Percentiles rank a stretch among this genome's conserved stretches.
These are phyloP conservation scores for Lasioglossum zephyrum DNA, from an alignment of 2,888 invertebrate genomes.

Conservation along the genomic window DNA sequence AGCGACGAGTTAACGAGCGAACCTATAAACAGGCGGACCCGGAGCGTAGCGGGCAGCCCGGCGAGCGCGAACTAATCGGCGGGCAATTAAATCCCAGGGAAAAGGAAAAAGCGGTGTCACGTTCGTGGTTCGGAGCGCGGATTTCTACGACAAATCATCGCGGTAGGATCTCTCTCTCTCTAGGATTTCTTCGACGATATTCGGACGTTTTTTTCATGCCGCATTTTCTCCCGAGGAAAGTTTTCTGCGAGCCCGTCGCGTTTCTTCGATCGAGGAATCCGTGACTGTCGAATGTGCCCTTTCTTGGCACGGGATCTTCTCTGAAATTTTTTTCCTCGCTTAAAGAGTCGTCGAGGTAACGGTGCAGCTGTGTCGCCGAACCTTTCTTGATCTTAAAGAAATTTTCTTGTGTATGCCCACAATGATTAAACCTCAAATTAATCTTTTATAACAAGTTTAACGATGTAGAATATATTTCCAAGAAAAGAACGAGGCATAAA, in stretches of 20 bases:
- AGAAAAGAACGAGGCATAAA: too few species aligned
- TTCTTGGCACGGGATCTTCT: background rate
- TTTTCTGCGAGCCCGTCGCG: background rate
- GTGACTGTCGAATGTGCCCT: background rate
- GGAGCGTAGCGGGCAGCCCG: constrained; percentile 1
- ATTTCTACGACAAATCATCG: constrained; percentile 35
- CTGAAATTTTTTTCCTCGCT: background rate
- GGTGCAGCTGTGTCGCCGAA: background rate
- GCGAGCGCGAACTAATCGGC: constrained; percentile 40
- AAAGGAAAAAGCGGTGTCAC: constrained; percentile 16
- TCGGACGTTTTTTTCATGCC: background rate
- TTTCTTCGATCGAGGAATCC: background rate
- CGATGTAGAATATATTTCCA: too few species aligned
- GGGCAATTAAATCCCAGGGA: constrained; percentile 26
- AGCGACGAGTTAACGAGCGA: constrained; percentile 35
- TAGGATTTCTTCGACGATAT: background rate
- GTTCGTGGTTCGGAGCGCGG: constrained; percentile 8
- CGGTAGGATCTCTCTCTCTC: background rate
- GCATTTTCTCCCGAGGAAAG: constrained; percentile 25
- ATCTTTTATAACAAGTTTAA: too few species aligned
- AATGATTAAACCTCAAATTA: too few species aligned
- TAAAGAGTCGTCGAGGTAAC: background rate
- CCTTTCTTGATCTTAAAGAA: background rate
- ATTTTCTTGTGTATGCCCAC: background rate
- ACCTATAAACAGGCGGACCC: constrained; percentile 26